Conservation (phyloP, 2,797 vertebrate genomes). For the Pempheris klunzingeri region DNA sequence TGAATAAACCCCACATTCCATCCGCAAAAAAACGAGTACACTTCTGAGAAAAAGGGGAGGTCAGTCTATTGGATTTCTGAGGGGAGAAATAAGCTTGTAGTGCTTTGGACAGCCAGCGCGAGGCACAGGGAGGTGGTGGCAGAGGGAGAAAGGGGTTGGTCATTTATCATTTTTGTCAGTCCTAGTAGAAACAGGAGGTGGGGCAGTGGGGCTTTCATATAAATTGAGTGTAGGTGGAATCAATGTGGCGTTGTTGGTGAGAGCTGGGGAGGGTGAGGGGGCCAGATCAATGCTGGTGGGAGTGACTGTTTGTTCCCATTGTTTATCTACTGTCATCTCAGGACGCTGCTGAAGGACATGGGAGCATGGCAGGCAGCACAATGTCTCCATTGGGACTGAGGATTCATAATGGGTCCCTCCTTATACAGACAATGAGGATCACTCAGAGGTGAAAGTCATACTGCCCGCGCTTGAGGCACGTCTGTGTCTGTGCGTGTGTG, state of each 20-base stretch:
- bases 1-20: conserved; percentile 14
- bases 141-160: conserved; percentile 60
- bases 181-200: conserved; percentile 53
- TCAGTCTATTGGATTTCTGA: conserved; percentile 79
- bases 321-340: conserved; percentile 82
- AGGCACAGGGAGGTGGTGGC: conserved; percentile 65
- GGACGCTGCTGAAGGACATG: conserved; percentile 78
- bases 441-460: conserved; percentile 73
- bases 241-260: conserved; percentile 78
- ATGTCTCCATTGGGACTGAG: conserved; percentile 73
- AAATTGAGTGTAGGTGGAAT: conserved; percentile 85
- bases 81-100: conserved; percentile 80
- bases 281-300: conserved; percentile 83
- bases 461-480: conserved; percentile 33
- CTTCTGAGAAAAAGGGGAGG: conserved; percentile 36
- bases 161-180: conserved; percentile 87
- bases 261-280: conserved; percentile 47
- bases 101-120: conserved; percentile 69
- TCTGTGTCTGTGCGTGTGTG: conserved; percentile 16
- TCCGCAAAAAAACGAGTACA: conserved; percentile 3
- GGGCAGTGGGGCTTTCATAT: conserved; percentile 74
- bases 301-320: conserved; percentile 83
- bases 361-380: conserved; percentile 62
- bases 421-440: conserved; percentile 69
- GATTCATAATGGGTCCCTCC: conserved; percentile 62